Conservation (phyloP, 2,113 vertebrate genomes). For the Protomyctophum bolini region DNA sequence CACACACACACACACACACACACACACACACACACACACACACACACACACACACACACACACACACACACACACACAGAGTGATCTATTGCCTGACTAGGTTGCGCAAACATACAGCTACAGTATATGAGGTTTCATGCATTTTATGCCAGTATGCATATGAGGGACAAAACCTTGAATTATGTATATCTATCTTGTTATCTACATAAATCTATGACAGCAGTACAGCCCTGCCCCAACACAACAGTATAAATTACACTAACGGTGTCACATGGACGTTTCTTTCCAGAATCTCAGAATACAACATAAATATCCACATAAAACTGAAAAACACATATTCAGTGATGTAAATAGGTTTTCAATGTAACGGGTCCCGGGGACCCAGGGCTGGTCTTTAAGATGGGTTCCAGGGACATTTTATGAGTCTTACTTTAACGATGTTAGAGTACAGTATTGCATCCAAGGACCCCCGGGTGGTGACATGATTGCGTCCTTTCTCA, state of each 20-base stretch:
- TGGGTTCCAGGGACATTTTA: too few relatives aligned
- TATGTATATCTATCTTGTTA: slow-evolving; percentile 3
- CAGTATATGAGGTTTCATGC: slow-evolving; percentile 27
- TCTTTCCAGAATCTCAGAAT: not conserved
- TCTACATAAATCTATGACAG: slow-evolving; percentile 1
- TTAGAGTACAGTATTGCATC: too few relatives aligned
- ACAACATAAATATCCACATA: slow-evolving; percentile 1
- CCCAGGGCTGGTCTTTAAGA: too few relatives aligned
- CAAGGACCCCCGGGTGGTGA: too few relatives aligned
- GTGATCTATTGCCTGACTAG: slow-evolving; percentile 58
- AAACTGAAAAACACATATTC: not conserved
- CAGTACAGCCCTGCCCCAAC: not conserved
- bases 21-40: slow-evolving; percentile 26
- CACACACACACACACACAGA: not conserved
- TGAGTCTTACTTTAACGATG: too few relatives aligned
- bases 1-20: slow-evolving; percentile 4
- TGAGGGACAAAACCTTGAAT: slow-evolving; percentile 36
- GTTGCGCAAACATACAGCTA: slow-evolving; percentile 61
- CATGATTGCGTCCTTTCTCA: too few relatives aligned
- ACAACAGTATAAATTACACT: not conserved
- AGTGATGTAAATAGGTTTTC: too few relatives aligned
- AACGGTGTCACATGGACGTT: not conserved
- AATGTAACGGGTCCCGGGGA: too few relatives aligned
- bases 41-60: slow-evolving; percentile 25
- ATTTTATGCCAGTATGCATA: slow-evolving; percentile 36